These are phyloP conservation scores for Gymnoscopelus microlampas DNA, from an alignment of 2,797 vertebrate species.

Conservation along the genomic window DNA sequence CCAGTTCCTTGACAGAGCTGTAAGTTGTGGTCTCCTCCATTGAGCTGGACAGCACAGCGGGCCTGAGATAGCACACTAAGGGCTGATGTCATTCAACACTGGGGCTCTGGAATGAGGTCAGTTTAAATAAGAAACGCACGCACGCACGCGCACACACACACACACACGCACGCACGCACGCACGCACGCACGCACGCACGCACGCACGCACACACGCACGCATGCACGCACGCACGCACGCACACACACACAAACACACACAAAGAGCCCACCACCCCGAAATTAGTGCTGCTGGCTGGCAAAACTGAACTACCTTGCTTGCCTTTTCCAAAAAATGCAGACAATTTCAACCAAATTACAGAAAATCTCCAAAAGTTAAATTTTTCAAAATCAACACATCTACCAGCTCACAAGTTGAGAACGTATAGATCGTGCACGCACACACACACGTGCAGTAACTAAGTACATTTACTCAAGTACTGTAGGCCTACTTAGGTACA, in stretches of 20 bases:
- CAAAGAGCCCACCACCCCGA: not conserved
- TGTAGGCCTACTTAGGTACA: too few species aligned
- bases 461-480: too few species aligned
- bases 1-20: slow-evolving; percentile 9
- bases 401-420: too few species aligned
- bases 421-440: too few species aligned
- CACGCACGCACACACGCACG: slow-evolving; percentile 55
- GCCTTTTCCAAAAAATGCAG: not conserved
- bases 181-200: slow-evolving; percentile 3
- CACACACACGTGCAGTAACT: too few species aligned
- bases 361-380: too few species aligned
- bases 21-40: slow-evolving; percentile 28
- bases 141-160: slow-evolving; percentile 32
- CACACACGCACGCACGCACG: slow-evolving; percentile 1
- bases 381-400: too few species aligned
- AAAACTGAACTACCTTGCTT: slow-evolving; percentile 26
- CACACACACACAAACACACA: slow-evolving; percentile 11
- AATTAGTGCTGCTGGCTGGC: not conserved
- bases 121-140: slow-evolving; percentile 71
- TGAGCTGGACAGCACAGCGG: slow-evolving; percentile 19
- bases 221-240: slow-evolving; percentile 26
- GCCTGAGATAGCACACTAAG: slow-evolving; percentile 20
- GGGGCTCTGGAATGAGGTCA: slow-evolving; percentile 69
- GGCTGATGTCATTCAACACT: slow-evolving; percentile 68
- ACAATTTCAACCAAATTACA: too few species aligned